phyloP scores from a whole-genome alignment of 2,888 invertebrate genomes.

The Panzeria rudis region DNA sequence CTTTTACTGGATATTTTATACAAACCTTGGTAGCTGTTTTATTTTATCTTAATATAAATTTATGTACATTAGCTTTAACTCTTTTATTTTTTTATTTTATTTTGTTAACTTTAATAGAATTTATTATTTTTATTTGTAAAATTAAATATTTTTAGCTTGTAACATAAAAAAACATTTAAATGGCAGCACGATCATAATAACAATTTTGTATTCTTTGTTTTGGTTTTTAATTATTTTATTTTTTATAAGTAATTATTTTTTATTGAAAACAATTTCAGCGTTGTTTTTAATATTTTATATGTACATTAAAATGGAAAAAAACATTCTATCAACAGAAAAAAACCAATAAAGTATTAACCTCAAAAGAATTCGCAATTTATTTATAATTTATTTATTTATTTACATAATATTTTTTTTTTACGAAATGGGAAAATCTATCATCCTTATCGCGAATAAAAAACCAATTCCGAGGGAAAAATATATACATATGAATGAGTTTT shows the following conservation, averaged over 20 bases:
- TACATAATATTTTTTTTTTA: too few relatives aligned
- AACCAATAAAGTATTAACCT: constrained; percentile 26
- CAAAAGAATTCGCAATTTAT: background rate
- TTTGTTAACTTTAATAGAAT: constrained; percentile 48
- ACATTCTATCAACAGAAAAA: background rate
- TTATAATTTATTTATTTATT: background rate
- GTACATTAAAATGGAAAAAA: background rate
- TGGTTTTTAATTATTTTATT: constrained; percentile 6
- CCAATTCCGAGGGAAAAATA: too few relatives aligned
- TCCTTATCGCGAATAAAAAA: too few relatives aligned
- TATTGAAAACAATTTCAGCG: constrained; percentile 41
- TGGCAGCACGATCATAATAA: constrained; percentile 52
- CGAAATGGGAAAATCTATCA: too few relatives aligned
- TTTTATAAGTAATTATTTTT: constrained; percentile 50
- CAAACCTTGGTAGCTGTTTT: constrained; percentile 71
- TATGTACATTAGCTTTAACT: constrained; percentile 53
- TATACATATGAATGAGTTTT: too few relatives aligned
- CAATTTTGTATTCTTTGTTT: constrained; percentile 25
- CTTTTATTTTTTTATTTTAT: constrained; percentile 22
- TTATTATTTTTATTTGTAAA: constrained; percentile 45
- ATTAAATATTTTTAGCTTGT: constrained; percentile 41
- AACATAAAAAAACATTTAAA: constrained; percentile 52
- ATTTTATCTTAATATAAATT: constrained; percentile 43
- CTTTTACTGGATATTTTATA: constrained; percentile 67
- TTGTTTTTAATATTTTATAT: constrained; percentile 5